These are phyloP conservation scores for Otis tarda DNA, from an alignment of 2,113 vertebrate genomes.

Conservation along the genomic window DNA sequence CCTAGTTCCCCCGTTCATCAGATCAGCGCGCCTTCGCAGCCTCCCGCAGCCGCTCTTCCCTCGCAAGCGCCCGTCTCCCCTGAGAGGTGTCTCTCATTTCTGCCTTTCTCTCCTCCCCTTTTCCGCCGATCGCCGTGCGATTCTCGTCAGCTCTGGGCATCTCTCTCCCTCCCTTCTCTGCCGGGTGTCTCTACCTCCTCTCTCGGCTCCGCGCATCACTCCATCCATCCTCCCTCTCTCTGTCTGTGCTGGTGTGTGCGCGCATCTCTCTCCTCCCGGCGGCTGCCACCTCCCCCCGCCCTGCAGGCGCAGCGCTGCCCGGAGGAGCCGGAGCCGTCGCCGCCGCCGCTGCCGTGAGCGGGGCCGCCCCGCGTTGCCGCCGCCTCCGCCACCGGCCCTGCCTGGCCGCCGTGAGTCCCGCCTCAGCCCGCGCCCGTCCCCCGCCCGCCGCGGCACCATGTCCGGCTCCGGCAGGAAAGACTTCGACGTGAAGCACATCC, in stretches of 20 bases:
- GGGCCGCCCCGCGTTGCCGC: background rate
- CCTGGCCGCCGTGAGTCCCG: background rate
- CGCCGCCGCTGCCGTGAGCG: background rate
- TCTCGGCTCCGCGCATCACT: background rate
- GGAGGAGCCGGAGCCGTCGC: background rate
- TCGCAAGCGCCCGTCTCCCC: slow-evolving; percentile 33
- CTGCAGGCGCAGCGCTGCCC: background rate
- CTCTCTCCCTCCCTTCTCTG: background rate
- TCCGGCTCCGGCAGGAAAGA: slow-evolving; percentile 80
- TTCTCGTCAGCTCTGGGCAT: background rate
- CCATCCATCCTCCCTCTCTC: background rate
- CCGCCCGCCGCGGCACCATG: slow-evolving; percentile 60
- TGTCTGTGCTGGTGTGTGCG: background rate
- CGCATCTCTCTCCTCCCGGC: background rate
- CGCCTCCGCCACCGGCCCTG: background rate
- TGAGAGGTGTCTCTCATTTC: slow-evolving; percentile 27
- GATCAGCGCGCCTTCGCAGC: background rate
- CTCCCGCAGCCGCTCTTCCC: background rate
- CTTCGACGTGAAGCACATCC: slow-evolving; percentile 83
- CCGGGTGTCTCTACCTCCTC: background rate
- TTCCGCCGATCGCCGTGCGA: background rate
- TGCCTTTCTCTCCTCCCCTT: slow-evolving; percentile 19
- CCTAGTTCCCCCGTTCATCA: background rate
- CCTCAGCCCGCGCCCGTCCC: background rate
- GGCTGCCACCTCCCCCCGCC: background rate